phyloP scores from a whole-genome alignment of 1,140 invertebrate species.

The Tenebrio molitor region DNA sequence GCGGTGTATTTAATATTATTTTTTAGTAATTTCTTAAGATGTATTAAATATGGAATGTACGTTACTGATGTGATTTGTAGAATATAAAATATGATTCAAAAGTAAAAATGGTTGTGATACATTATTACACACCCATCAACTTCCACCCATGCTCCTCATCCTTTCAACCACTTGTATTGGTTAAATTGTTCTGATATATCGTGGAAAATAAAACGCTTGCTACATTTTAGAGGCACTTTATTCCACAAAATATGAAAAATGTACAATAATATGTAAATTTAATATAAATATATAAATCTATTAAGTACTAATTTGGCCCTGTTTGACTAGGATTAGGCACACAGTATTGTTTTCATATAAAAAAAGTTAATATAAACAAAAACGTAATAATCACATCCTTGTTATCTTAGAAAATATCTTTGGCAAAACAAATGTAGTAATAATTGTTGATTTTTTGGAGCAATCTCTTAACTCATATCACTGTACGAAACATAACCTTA shows the following conservation, averaged over 20 bases:
- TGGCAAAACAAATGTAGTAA: too few species aligned
- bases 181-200: too few species aligned
- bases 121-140: conserved; percentile 1
- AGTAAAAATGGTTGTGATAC: conserved; percentile 36
- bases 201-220: too few species aligned
- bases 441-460: too few species aligned
- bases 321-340: conserved; percentile 46
- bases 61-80: conserved; percentile 45
- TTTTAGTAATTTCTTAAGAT: conserved; percentile 31
- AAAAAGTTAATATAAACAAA: background rate
- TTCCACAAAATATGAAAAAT: conserved; percentile 31
- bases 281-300: conserved; percentile 40
- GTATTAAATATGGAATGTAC: conserved; percentile 17
- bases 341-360: background rate
- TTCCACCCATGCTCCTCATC: background rate
- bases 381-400: background rate
- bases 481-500: too few species aligned
- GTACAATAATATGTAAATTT: conserved; percentile 5
- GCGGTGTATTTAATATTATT: conserved; percentile 13
- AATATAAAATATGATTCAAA: conserved; percentile 29
- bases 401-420: too few species aligned
- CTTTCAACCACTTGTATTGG: too few species aligned
- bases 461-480: too few species aligned
- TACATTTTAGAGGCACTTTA: conserved; percentile 29
- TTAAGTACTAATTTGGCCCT: conserved; percentile 41